Conservation (phyloP, 53 echinoderm and acorn worm genomes). For the Luidia sarsii region DNA sequence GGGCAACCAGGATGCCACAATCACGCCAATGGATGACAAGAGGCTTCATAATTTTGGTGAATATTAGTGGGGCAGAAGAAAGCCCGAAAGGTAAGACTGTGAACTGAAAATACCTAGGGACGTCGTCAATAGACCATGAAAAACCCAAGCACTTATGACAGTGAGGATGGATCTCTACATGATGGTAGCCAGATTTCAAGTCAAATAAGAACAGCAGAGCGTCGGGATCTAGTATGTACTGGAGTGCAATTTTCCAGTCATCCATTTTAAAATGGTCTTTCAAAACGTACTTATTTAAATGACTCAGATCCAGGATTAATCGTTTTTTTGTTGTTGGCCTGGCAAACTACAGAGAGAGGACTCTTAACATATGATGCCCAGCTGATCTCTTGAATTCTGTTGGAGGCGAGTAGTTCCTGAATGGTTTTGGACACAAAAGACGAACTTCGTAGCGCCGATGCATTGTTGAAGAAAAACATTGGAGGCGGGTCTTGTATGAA, state of each 20-base stretch:
- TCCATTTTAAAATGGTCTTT: no score
- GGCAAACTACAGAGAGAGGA: not conserved
- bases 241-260: constrained; percentile 12
- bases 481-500: not conserved
- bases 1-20: not conserved
- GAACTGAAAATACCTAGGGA: no score
- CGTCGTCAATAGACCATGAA: not conserved
- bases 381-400: not conserved
- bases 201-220: not conserved
- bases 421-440: not conserved
- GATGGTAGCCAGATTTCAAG: no score
- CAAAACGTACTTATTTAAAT: not conserved
- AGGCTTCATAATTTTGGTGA: not conserved
- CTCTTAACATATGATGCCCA: not conserved
- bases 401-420: not conserved
- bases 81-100: no score
- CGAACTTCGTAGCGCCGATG: not conserved
- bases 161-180: no score
- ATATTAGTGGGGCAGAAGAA: no score
- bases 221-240: constrained; percentile 1
- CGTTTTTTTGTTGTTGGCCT: not conserved
- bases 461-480: constrained; percentile 9
- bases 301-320: constrained; percentile 6
- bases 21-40: not conserved
- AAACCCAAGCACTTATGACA: not conserved